A percentile compares a stretch with the other conserved stretches of the same genome.
Conservation (phyloP, 2,888 invertebrate species). For the Tholera decimalis region DNA sequence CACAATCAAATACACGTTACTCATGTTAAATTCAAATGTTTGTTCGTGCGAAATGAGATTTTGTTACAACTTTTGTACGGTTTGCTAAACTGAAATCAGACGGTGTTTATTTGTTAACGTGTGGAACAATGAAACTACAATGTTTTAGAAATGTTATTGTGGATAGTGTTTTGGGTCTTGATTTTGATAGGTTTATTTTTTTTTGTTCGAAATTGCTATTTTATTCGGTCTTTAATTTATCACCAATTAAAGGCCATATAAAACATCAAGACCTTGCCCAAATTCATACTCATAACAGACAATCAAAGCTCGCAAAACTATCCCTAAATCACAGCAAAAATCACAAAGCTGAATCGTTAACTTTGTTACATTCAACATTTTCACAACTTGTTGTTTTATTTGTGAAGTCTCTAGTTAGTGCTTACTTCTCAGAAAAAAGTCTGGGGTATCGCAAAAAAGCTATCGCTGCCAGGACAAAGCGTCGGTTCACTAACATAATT, state of each 20-base stretch:
- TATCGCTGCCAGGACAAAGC: constrained; percentile 72
- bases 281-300: constrained; percentile 11
- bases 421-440: constrained; percentile 72
- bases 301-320: constrained; percentile 31
- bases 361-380: constrained; percentile 58
- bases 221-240: not conserved
- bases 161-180: constrained; percentile 10
- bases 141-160: constrained; percentile 35
- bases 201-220: constrained; percentile 8
- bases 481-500: constrained; percentile 78
- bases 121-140: constrained; percentile 56
- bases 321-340: constrained; percentile 15
- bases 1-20: constrained; percentile 69
- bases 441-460: constrained; percentile 75
- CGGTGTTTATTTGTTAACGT: constrained; percentile 60
- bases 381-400: constrained; percentile 65
- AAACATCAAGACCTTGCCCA: no score
- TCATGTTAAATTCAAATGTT: constrained; percentile 66
- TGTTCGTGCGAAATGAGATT: constrained; percentile 66
- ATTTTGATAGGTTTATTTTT: constrained; percentile 9
- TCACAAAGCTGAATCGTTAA: constrained; percentile 57
- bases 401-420: constrained; percentile 73
- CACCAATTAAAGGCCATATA: no score
- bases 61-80: constrained; percentile 67
- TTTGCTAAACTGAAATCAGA: constrained; percentile 64